These are phyloP conservation scores for Idaea biselata DNA, from an alignment of 2,888 invertebrate species.

Conservation along the genomic window DNA sequence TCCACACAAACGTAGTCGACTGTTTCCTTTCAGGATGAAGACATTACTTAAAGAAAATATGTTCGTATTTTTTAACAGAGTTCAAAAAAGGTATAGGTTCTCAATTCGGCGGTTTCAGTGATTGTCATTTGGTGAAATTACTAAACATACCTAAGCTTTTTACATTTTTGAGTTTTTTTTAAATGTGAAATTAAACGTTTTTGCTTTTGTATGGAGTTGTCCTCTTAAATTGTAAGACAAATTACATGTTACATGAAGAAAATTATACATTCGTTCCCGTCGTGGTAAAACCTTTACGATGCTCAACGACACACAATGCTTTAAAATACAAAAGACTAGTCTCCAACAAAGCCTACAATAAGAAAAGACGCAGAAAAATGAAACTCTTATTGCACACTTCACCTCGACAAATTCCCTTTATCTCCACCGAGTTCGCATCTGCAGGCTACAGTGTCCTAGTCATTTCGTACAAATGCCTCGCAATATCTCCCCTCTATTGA, in stretches of 20 bases:
- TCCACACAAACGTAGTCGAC: too few species aligned
- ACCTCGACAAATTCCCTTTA: conserved; percentile 56
- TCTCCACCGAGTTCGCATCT: conserved; percentile 33
- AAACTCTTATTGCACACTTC: conserved; percentile 51
- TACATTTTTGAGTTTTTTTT: too few species aligned
- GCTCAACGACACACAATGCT: conserved; percentile 17
- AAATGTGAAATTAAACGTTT: too few species aligned
- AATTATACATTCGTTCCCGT: background rate
- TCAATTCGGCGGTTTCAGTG: too few species aligned
- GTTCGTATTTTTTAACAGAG: too few species aligned
- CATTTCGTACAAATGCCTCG: conserved; percentile 62
- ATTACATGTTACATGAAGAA: background rate
- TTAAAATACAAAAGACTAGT: conserved; percentile 13
- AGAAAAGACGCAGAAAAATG: conserved; percentile 36
- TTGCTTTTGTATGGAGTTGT: too few species aligned
- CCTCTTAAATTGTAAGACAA: too few species aligned
- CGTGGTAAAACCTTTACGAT: background rate
- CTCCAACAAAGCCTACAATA: conserved; percentile 34
- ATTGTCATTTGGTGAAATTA: too few species aligned
- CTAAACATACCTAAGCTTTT: too few species aligned
- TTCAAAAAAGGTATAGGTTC: too few species aligned
- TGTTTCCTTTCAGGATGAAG: too few species aligned
- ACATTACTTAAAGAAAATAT: too few species aligned
- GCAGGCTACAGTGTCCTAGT: conserved; percentile 58
- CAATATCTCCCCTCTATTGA: conserved; percentile 63